Percentiles rank a stretch among this genome's conserved stretches.
These are phyloP conservation scores for Trissoscelio sp. DNA, from an alignment of 2,888 invertebrate genomes.

Conservation along the genomic window DNA sequence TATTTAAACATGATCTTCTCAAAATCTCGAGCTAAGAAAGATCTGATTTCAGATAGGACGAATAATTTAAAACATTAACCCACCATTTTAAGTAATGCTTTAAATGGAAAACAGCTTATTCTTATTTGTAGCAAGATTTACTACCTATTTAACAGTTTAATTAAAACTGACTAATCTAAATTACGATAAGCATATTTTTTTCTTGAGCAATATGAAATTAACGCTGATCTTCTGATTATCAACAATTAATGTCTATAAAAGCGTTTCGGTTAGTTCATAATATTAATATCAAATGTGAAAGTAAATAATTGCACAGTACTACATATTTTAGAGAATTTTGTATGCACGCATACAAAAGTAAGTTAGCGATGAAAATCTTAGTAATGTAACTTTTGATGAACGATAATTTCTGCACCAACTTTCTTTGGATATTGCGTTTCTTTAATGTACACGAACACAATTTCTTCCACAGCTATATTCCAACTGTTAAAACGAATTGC, in stretches of 20 bases:
- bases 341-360: background rate
- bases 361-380: constrained; percentile 16
- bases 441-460: constrained; percentile 23
- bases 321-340: background rate
- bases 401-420: constrained; percentile 24
- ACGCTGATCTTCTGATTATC: background rate
- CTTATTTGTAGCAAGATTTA: background rate
- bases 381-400: constrained; percentile 29
- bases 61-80: background rate
- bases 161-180: background rate
- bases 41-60: background rate
- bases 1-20: background rate
- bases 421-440: constrained; percentile 21
- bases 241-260: background rate
- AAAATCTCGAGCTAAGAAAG: background rate
- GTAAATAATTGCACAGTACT: constrained; percentile 1
- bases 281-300: background rate
- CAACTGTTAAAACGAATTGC: constrained; percentile 2
- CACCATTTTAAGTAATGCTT: background rate
- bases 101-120: background rate
- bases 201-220: background rate
- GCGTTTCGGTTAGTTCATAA: background rate
- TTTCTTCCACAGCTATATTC: background rate
- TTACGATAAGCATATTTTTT: constrained; percentile 8
- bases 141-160: too few relatives aligned